Percentiles rank a stretch among this genome's conserved stretches.
These are phyloP conservation scores for Eubasilissa splendida DNA, from an alignment of 2,888 invertebrate genomes.

Conservation along the genomic window DNA sequence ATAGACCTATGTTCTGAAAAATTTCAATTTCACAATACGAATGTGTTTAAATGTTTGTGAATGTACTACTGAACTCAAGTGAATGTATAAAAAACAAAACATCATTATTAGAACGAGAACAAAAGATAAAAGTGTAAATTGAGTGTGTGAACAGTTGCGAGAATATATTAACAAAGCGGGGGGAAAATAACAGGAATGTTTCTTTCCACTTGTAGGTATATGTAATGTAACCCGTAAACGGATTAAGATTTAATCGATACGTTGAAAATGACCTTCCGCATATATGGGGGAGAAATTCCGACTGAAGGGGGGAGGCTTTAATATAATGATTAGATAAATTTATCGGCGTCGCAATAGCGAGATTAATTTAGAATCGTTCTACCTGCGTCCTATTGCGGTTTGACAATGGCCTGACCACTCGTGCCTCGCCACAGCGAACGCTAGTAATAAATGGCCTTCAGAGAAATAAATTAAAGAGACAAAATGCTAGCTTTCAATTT, in stretches of 20 bases:
- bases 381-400: conserved; percentile 12
- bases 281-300: neutral
- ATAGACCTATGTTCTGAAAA: too few species aligned
- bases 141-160: too few species aligned
- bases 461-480: conserved; percentile 43
- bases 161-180: too few species aligned
- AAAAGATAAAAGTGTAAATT: too few species aligned
- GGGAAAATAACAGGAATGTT: too few species aligned
- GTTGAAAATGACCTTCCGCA: neutral
- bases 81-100: too few species aligned
- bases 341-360: neutral
- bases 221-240: too few species aligned
- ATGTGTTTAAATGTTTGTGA: too few species aligned
- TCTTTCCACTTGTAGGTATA: too few species aligned
- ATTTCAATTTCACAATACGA: too few species aligned
- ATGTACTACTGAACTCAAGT: too few species aligned
- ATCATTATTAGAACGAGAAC: too few species aligned
- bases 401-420: neutral
- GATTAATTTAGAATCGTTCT: conserved; percentile 7
- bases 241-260: neutral
- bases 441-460: conserved; percentile 27
- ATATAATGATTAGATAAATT: conserved; percentile 6
- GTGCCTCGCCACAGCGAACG: neutral
- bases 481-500: conserved; percentile 47
- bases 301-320: neutral